Percentiles rank a stretch among this genome's conserved stretches.
Conservation (phyloP, 2,797 vertebrate species). For the Coreius guichenoti region DNA sequence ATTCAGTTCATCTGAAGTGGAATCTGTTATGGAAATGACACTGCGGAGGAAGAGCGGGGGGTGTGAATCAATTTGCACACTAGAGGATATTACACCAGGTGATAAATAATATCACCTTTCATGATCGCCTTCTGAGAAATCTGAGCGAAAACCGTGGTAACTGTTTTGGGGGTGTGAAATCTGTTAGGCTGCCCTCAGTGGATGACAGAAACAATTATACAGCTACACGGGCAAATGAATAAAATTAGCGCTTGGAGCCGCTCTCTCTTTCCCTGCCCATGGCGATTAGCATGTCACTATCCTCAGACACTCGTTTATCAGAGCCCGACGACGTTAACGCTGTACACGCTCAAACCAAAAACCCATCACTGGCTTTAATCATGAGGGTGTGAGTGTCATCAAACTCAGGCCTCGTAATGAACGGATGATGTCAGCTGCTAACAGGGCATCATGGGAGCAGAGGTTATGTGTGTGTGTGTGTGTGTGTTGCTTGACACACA, state of each 20-base stretch:
- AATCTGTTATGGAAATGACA: slow-evolving; percentile 54
- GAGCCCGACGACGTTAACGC: slow-evolving; percentile 63
- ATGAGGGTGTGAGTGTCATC: slow-evolving; percentile 41
- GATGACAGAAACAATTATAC: slow-evolving; percentile 84
- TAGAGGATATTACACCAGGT: slow-evolving; percentile 78
- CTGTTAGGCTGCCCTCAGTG: slow-evolving; percentile 78
- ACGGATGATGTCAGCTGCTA: slow-evolving; percentile 45
- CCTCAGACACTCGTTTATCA: slow-evolving; percentile 74
- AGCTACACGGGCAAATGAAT: slow-evolving; percentile 81
- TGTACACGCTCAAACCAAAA: slow-evolving; percentile 62
- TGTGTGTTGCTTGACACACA: slow-evolving; percentile 61
- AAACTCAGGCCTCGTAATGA: slow-evolving; percentile 44
- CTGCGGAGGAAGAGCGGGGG: slow-evolving; percentile 62
- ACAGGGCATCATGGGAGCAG: slow-evolving; percentile 45
- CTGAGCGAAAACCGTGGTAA: slow-evolving; percentile 69
- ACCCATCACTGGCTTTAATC: slow-evolving; percentile 54
- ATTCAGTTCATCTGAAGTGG: slow-evolving; percentile 37
- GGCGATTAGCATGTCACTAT: slow-evolving; percentile 72
- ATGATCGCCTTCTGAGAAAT: slow-evolving; percentile 80
- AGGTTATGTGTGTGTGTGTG: slow-evolving; percentile 16
- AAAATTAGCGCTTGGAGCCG: slow-evolving; percentile 77
- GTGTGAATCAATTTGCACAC: slow-evolving; percentile 78
- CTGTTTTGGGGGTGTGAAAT: slow-evolving; percentile 81
- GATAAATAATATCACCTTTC: slow-evolving; percentile 82
- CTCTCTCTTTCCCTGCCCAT: slow-evolving; percentile 72